Percentiles rank a stretch among this genome's conserved stretches.
phyloP scores from a whole-genome alignment of 2,888 invertebrate genomes.

The Eupithecia dodoneata region DNA sequence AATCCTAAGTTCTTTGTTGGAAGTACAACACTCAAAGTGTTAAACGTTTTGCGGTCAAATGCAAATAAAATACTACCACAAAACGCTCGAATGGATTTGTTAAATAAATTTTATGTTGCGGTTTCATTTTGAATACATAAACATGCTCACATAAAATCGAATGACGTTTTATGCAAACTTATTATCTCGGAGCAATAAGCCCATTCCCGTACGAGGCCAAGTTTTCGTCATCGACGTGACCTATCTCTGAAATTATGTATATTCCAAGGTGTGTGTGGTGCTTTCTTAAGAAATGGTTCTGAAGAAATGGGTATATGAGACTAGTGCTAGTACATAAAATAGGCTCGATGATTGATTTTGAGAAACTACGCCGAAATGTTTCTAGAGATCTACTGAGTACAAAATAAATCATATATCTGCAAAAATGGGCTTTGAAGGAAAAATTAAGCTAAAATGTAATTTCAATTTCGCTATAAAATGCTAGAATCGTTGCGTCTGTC shows the following conservation, averaged over 20 bases:
- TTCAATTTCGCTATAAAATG: no score
- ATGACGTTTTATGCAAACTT: conserved; percentile 14
- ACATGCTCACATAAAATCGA: conserved; percentile 3
- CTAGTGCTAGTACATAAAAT: background rate
- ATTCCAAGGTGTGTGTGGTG: background rate
- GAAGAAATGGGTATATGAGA: background rate
- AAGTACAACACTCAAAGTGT: conserved; percentile 3
- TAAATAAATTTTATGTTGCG: conserved; percentile 17
- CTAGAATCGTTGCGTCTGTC: no score
- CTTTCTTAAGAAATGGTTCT: background rate
- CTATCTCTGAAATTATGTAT: background rate
- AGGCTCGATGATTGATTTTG: no score
- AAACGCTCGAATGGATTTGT: conserved; percentile 11
- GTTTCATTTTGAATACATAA: conserved; percentile 15
- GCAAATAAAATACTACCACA: conserved; percentile 16
- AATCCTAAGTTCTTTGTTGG: background rate
- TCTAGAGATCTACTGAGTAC: no score
- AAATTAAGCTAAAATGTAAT: no score
- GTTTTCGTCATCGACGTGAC: background rate
- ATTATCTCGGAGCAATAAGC: background rate
- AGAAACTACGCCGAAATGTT: no score
- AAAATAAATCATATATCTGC: no score
- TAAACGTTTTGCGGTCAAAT: conserved; percentile 15
- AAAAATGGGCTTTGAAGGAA: no score
- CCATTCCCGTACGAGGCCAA: background rate